These are phyloP conservation scores for Drosophila arawakana DNA, from an alignment of 1,140 invertebrate species.

Conservation along the genomic window DNA sequence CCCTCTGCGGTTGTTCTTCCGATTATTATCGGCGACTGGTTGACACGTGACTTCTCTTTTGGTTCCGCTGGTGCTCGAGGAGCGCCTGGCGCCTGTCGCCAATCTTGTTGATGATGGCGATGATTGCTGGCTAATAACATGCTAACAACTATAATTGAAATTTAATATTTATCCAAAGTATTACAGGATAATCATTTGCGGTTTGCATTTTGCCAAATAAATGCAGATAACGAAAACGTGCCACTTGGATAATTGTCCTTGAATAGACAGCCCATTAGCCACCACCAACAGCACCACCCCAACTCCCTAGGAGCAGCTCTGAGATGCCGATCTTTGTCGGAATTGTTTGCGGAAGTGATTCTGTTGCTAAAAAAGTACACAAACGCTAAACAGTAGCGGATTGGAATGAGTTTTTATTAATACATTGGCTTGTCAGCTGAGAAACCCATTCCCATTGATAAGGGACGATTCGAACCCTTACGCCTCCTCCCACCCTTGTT, in stretches of 20 bases:
- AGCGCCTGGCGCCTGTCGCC: conserved; percentile 29
- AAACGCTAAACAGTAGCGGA: conserved; percentile 45
- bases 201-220: conserved; percentile 37
- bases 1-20: conserved; percentile 61
- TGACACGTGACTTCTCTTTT: conserved; percentile 74
- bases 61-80: conserved; percentile 23
- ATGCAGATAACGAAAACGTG: conserved; percentile 59
- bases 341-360: conserved; percentile 71
- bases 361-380: conserved; percentile 45
- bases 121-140: conserved; percentile 70
- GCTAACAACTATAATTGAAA: conserved; percentile 83
- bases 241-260: conserved; percentile 60
- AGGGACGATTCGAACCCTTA: conserved; percentile 48
- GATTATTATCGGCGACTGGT: conserved; percentile 68
- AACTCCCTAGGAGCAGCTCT: conserved; percentile 40
- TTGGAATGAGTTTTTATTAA: conserved; percentile 47
- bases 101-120: conserved; percentile 16
- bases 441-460: conserved; percentile 46
- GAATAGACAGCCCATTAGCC: conserved; percentile 12
- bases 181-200: conserved; percentile 82
- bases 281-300: neutral
- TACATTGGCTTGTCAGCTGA: conserved; percentile 58
- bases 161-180: conserved; percentile 83
- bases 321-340: conserved; percentile 31
- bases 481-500: conserved; percentile 17